These are phyloP conservation scores for Ferdinandea cuprea DNA, from an alignment of 2,888 invertebrate genomes.

Conservation along the genomic window DNA sequence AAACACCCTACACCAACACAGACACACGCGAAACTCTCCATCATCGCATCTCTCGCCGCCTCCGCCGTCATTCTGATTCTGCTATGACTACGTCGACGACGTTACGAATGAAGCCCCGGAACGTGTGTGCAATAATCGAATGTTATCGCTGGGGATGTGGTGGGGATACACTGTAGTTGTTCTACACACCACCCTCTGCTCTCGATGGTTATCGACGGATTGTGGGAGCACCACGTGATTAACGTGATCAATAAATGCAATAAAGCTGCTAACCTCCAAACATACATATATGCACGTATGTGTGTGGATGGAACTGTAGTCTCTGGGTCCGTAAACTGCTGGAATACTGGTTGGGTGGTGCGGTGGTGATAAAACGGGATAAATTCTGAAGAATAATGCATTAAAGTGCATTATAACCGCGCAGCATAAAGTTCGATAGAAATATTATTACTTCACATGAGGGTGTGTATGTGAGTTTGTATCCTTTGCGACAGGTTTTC, in stretches of 20 bases:
- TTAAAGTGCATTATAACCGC: constrained; percentile 22
- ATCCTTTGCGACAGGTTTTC: too few species aligned
- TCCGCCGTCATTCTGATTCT: too few species aligned
- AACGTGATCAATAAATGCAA: constrained; percentile 53
- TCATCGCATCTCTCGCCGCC: constrained; percentile 45
- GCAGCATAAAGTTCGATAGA: neutral
- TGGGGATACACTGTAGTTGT: neutral
- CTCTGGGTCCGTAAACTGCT: too few species aligned
- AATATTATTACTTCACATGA: neutral
- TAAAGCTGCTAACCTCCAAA: constrained; percentile 29
- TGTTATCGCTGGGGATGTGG: constrained; percentile 17
- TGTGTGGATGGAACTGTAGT: too few species aligned
- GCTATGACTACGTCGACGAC: constrained; percentile 35
- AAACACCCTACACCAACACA: constrained; percentile 1
- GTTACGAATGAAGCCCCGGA: constrained; percentile 28
- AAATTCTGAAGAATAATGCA: constrained; percentile 3
- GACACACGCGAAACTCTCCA: constrained; percentile 33
- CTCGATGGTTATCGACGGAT: constrained; percentile 6
- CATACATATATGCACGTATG: neutral
- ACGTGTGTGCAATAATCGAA: constrained; percentile 67
- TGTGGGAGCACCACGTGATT: constrained; percentile 34
- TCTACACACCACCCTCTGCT: neutral
- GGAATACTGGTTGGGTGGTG: neutral
- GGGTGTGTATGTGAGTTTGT: too few species aligned
- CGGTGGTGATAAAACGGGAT: neutral